Evolutionary conservation across 2,113 vertebrate species (phyloP).

Genomic region (Brachypteracias leptosomus): DNA sequence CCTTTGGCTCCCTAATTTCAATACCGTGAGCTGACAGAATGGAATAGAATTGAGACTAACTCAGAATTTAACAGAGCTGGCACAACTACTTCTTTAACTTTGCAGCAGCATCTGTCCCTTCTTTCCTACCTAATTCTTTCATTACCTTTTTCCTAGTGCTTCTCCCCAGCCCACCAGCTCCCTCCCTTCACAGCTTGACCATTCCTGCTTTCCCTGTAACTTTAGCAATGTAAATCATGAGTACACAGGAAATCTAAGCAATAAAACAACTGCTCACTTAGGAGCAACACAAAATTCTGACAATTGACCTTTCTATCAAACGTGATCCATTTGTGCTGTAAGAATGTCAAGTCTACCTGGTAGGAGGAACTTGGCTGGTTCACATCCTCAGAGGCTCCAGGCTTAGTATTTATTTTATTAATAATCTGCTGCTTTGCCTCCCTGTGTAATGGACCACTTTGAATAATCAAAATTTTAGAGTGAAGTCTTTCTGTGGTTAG

Average conservation of each 20-base stretch:
- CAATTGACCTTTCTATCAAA: neutral
- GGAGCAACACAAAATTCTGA: neutral
- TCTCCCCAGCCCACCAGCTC: neutral
- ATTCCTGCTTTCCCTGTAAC: neutral
- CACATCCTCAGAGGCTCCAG: neutral
- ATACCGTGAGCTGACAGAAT: neutral
- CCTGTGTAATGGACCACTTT: neutral
- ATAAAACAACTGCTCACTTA: neutral
- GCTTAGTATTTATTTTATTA: neutral
- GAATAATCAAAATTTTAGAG: neutral
- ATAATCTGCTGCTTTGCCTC: neutral
- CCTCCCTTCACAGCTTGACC: neutral
- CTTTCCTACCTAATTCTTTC: neutral
- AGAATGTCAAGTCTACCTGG: neutral
- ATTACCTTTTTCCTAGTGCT: accelerated
- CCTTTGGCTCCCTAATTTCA: neutral
- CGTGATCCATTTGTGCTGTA: neutral
- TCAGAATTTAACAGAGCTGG: neutral
- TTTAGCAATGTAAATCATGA: neutral
- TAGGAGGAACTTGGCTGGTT: neutral
- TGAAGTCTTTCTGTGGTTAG: neutral
- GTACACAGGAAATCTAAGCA: neutral
- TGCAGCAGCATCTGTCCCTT: neutral
- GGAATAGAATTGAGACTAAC: neutral
- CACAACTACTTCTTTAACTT: neutral